Conservation (phyloP, 92 coral and sea anemone species). For the Anthopleura xanthogrammica region DNA sequence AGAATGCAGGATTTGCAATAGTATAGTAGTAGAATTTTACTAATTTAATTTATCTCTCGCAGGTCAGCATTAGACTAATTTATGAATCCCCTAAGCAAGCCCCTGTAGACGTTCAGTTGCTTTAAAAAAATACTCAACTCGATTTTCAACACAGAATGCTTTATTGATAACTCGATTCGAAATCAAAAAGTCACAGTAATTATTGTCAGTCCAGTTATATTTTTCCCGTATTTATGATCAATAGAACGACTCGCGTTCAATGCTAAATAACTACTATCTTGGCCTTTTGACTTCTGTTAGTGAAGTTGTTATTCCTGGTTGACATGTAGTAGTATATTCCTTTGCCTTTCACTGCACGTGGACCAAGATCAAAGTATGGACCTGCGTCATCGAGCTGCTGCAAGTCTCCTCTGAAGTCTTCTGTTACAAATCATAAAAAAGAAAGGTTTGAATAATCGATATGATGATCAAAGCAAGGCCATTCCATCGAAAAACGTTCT, state of each 20-base stretch:
- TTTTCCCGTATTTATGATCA: background rate
- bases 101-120: no score
- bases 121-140: background rate
- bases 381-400: conserved; percentile 39
- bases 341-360: conserved; percentile 17
- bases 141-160: background rate
- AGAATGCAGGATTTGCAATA: no score
- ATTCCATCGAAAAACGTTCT: no score
- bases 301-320: conserved; percentile 55
- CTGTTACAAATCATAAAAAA: background rate
- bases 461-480: background rate
- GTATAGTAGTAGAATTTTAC: no score
- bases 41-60: no score
- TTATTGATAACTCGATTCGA: background rate
- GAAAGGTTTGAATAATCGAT: background rate
- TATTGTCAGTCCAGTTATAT: background rate
- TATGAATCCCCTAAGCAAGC: no score
- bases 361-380: conserved; percentile 42
- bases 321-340: conserved; percentile 42
- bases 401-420: conserved; percentile 30
- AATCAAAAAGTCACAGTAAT: background rate
- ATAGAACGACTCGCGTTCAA: background rate
- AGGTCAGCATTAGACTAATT: no score
- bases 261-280: conserved; percentile 2
- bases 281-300: conserved; percentile 33